A percentile compares a stretch with the other conserved stretches of the same genome.
Evolutionary conservation across 2,113 vertebrate species (phyloP).

Genomic region (Centropristis striata): DNA sequence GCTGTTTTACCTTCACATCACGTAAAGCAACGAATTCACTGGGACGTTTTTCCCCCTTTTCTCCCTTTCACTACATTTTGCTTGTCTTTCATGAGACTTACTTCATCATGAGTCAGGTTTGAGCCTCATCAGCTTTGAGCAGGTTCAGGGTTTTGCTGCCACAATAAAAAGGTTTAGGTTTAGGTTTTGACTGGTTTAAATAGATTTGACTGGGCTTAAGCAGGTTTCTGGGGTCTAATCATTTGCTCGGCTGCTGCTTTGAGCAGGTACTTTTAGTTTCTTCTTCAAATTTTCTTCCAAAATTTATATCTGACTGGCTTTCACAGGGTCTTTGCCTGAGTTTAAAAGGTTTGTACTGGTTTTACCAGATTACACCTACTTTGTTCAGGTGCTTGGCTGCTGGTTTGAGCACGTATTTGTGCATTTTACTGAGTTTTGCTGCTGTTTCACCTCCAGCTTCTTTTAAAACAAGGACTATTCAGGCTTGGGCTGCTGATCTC

Average conservation of each 20-base stretch:
- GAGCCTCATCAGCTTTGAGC: neutral
- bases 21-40: neutral
- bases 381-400: neutral
- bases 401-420: neutral
- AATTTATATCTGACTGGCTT: neutral
- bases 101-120: neutral
- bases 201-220: conserved; percentile 2
- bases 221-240: neutral
- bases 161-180: too few species aligned
- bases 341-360: too few species aligned
- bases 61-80: neutral
- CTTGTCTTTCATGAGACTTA: neutral
- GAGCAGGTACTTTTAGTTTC: neutral
- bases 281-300: neutral
- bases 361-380: too few species aligned
- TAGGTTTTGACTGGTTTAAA: neutral
- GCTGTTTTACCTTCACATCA: neutral
- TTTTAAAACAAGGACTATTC: neutral
- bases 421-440: neutral
- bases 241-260: neutral
- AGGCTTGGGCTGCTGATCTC: neutral
- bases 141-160: neutral
- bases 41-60: too few species aligned
- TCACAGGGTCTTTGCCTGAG: neutral
- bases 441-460: neutral